phyloP scores from a whole-genome alignment of 2,113 vertebrate species.

The Hyperopisus bebe region DNA sequence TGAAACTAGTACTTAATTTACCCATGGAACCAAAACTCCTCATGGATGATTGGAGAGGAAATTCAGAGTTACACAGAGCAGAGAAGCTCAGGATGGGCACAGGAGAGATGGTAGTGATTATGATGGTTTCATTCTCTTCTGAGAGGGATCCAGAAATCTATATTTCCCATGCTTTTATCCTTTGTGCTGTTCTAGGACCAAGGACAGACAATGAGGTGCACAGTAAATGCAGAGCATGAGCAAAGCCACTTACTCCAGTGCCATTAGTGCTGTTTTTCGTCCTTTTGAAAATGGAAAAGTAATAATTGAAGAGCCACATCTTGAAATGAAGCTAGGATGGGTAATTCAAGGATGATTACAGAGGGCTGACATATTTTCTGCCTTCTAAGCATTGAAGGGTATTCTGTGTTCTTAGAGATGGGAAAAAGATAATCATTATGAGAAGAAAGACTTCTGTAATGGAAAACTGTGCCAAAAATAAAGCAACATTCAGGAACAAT shows the following conservation, averaged over 20 bases:
- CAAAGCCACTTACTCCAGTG: constrained; percentile 59
- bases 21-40: neutral
- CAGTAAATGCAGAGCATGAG: constrained; percentile 61
- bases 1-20: constrained; percentile 8
- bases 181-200: constrained; percentile 47
- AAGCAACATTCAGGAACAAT: constrained; percentile 38
- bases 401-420: constrained; percentile 68
- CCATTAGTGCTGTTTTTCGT: constrained; percentile 48
- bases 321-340: constrained; percentile 71
- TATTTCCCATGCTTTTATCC: constrained; percentile 56
- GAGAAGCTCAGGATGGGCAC: neutral
- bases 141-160: constrained; percentile 46
- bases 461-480: constrained; percentile 65
- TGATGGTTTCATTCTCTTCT: constrained; percentile 25
- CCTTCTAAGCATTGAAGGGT: constrained; percentile 71
- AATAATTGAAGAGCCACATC: constrained; percentile 73
- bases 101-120: constrained; percentile 8
- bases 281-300: constrained; percentile 64
- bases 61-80: constrained; percentile 7
- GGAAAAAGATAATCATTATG: constrained; percentile 68
- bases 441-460: constrained; percentile 70
- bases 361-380: constrained; percentile 62
- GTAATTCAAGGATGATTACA: constrained; percentile 74
- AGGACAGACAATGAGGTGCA: constrained; percentile 58
- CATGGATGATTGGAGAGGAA: constrained; percentile 12